Base-by-base conservation (phyloP, 2,797 vertebrate species). In the Pyrocephalus nanus region DNA sequence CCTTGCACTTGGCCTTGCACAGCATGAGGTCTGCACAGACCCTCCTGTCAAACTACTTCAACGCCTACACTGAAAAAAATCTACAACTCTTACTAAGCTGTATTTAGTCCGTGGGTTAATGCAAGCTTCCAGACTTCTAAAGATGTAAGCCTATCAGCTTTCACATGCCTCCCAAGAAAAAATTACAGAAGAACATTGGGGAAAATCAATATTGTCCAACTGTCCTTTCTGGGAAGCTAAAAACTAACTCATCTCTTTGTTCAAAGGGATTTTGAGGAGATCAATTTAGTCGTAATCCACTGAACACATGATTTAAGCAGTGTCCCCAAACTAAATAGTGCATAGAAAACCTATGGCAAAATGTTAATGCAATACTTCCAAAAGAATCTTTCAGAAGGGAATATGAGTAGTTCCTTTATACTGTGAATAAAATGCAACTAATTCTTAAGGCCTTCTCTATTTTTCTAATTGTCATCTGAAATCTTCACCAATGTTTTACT, bases 101-200 rank as follows among this genome's bases (percentile, higher is more conserved):
- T 32, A 42, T 77, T 67, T 80, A 66, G 6, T 80, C 53, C 34
- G 3, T 45, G 47, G 25, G 14, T 50, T 73, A 72, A 78, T 26
- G 15, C 3, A 57, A 74, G 38, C 71, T 81, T 62, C 53, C 76
- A 71, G 9, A 47, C 61, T 71, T 69, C 53, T 32, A 74, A 22
- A 57, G 57, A 25, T 85, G 38, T 34, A 36, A 51, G 67, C 74
- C 14, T n/a, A 40, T 38, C 48, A 70, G n/a, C n/a, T 78, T 86
- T 86, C 34, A 74, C 14, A n/a, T 47, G 23, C 30, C 21, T 82
- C 45, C 12, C 34, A 79, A n/a, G 38, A 42, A 67, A 66, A 55
- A 15, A 25, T n/a, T n/a, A 57, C 19, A 53, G 43, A 48, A 78
- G 9, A 61, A 61, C 18, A 27, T 0, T 0, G 1, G 8, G 8